phyloP scores from a whole-genome alignment of 2,113 vertebrate genomes.

The Glaucidium brasilianum region DNA sequence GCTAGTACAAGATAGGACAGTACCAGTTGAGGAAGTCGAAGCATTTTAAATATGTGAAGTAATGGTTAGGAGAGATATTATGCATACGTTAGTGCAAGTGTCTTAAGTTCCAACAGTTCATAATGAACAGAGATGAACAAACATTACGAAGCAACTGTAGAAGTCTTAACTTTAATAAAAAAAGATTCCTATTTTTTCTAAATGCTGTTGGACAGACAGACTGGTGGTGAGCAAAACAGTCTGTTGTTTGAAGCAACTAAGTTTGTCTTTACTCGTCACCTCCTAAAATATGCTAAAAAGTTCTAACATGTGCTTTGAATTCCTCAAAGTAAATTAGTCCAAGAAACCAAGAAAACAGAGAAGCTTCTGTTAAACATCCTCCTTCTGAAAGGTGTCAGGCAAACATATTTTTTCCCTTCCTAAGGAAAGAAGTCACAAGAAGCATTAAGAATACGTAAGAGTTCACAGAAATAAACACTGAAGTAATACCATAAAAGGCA shows the following conservation, averaged over 20 bases:
- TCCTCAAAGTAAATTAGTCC: background rate
- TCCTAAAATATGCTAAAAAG: background rate
- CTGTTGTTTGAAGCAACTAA: background rate
- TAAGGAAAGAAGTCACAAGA: background rate
- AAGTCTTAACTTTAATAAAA: background rate
- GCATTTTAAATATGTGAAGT: background rate
- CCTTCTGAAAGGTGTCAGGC: background rate
- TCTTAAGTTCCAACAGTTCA: background rate
- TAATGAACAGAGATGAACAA: background rate
- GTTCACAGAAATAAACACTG: slow-evolving; percentile 31
- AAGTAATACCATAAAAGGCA: slow-evolving; percentile 30
- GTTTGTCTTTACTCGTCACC: background rate
- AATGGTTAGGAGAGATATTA: background rate
- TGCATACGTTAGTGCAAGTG: rapidly evolving
- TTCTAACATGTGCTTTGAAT: background rate
- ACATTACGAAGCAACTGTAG: background rate
- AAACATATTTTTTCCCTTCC: background rate
- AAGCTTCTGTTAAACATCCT: background rate
- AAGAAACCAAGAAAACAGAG: background rate
- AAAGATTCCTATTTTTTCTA: background rate
- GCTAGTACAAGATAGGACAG: background rate
- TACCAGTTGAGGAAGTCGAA: background rate
- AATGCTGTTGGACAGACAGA: background rate
- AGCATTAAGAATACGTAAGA: background rate
- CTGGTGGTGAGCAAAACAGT: background rate